Base-by-base conservation (phyloP, 2,888 invertebrate species). In the Cylloceria caligata region DNA sequence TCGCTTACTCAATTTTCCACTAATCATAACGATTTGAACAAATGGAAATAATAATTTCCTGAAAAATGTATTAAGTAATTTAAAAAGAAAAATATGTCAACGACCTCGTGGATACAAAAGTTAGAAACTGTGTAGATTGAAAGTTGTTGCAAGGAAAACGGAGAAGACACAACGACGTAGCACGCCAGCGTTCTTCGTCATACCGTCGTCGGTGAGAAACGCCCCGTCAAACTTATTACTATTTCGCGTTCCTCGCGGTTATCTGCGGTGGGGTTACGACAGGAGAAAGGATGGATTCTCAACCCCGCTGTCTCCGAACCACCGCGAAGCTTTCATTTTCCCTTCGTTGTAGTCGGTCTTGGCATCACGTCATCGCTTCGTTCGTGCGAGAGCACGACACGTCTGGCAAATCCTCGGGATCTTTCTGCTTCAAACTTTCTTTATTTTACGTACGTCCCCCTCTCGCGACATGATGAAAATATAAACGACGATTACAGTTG, bases 221-320 rank as follows among this genome's bases (percentile, higher is more conserved):
- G 39, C 21, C 57, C 57, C 80, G 52, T 75, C 55, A 65, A 80
- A 75, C 64, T 80, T 75, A 80, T 75, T 80, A 80, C 69, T 47
- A 80, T 80, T 69, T 62, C 36, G 68, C 69, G 68, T 34, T 79
- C 16, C 55, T 36, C 64, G 24, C 24, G 42, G 57, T 24, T 64
- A 27, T 67, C 55, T 42, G 75, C 21, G 67, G 75, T 57, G 75
- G 19, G 45, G 69, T 71, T 69, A 64, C 60, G 68, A 75, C 55
- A 16, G 39, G 65, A 49, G 60, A 65, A 80, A 47, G 65, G 65
- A 80, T 65, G 55, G 45, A 65, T 62, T 69, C 45, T 42, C 39
- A 62, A 73, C 67, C 60, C 49, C 19, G 16, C 13, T 34, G 9
- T n/a, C n/a, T 24, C 47, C 75, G 39, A 24, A 27, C 60, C 30